These are phyloP conservation scores for Drosophila eohydei DNA, from an alignment of 2,888 invertebrate genomes.

Conservation along the genomic window DNA sequence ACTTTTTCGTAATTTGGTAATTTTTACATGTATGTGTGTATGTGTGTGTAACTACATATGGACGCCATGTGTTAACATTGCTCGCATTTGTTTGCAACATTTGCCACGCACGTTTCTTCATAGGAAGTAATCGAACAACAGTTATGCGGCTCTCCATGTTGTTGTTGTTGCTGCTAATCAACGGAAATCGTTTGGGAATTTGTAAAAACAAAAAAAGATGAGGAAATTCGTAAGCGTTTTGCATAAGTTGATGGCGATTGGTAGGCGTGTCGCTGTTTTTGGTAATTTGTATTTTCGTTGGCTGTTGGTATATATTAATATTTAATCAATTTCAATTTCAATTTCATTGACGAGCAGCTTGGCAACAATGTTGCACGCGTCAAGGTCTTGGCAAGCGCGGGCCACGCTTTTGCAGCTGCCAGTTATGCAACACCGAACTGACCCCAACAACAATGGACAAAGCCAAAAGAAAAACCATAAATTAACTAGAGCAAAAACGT, in stretches of 20 bases:
- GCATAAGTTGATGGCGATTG: slow-evolving; percentile 57
- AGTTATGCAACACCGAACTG: slow-evolving; percentile 24
- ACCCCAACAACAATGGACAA: slow-evolving; percentile 4
- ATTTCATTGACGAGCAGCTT: background rate
- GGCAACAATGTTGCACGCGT: slow-evolving; percentile 20
- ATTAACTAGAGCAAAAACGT: background rate
- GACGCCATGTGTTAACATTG: slow-evolving; percentile 57
- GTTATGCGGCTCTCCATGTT: slow-evolving; percentile 23
- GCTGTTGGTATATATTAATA: background rate
- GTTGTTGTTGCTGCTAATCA: slow-evolving; percentile 39
- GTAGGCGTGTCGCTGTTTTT: slow-evolving; percentile 30
- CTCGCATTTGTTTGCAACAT: slow-evolving; percentile 73
- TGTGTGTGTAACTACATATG: slow-evolving; percentile 16
- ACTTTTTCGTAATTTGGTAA: slow-evolving; percentile 63
- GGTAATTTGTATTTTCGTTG: slow-evolving; percentile 24
- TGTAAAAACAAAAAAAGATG: slow-evolving; percentile 39
- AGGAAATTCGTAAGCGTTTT: slow-evolving; percentile 68
- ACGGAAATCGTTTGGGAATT: slow-evolving; percentile 66
- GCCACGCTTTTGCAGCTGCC: slow-evolving; percentile 11
- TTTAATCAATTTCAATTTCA: slow-evolving; percentile 1
- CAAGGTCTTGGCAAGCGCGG: slow-evolving; percentile 25
- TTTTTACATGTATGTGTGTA: slow-evolving; percentile 22
- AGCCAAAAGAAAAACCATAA: background rate
- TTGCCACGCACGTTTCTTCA: slow-evolving; percentile 54
- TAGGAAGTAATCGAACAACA: slow-evolving; percentile 66